Base-by-base conservation (phyloP, 2,888 invertebrate genomes). In the Steinernema scapterisci region DNA sequence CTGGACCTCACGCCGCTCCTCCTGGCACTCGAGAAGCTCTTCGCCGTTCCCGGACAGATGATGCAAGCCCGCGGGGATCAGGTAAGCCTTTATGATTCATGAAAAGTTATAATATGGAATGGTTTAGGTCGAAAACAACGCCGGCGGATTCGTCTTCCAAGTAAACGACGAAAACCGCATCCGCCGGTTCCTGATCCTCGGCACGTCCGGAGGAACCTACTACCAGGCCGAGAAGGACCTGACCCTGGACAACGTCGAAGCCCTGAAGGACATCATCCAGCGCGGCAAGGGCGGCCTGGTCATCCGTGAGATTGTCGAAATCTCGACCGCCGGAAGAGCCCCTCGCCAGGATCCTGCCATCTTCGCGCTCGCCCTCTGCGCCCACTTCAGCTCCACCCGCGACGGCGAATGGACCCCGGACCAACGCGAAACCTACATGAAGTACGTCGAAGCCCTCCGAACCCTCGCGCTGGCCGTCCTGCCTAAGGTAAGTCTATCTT, bases 321-420 rank as follows among this genome's bases (percentile, higher is more conserved):
- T 88, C 74, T 88, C 88, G 56, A 48, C 82, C 23, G 80, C 84
- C 7, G 88, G 88, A 2, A 80, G 88, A n/a, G 86, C 88, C 51
- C 90, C 86, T 23, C 63, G 63, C 31, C 82, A 83, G 76, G 80
- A 77, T 38, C 76, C 91, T 13, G 88, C 92, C n/a, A 89, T 92
- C 63, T 92, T 91, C 88, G 91, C 91, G 16, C 87, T 92, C 70
- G 91, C 92, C 0, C 89, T 92, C 83, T 92, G 92, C 84, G 89
- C 91, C 0, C 88, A 90, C 77, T 86, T 51, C 43, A 52, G 27
- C 38, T 72, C 43, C 13, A 48, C 73, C 19, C 48, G 72, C 52
- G 72, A 76, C 38, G 79, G n/a, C 44, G 46, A 75, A 21, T 77
- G 75, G 54, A 45, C 23, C 11, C 46, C 51, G 7, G 71, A 87